Base-by-base conservation (phyloP, 2,797 vertebrate species). In the Leucoraja ocellata region DNA sequence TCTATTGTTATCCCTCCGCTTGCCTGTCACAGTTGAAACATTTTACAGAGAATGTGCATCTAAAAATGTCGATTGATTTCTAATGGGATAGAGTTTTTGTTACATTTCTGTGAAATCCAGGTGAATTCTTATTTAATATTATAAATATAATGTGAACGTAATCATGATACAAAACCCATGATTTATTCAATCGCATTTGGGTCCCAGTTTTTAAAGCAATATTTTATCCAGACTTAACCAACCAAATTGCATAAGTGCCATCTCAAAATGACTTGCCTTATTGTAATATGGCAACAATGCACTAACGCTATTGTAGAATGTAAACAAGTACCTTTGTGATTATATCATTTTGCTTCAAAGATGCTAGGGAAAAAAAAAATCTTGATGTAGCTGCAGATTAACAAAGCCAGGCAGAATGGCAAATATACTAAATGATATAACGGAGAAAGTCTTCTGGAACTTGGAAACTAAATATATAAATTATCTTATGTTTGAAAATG, bases 221-320 rank as follows among this genome's bases (percentile, higher is more conserved):
- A n/a, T 21, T 88, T 36, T n/a, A 88, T 63, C 68, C 68, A 36
- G 3, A 68, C 61, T 65, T 88, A 46, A 68, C 61, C 61, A 68
- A 68, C 84, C 61, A 88, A 36, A 88, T 88, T 88, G 84, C n/a
- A 68, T 65, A 63, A 68, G 6, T 84, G 81, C 54, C 81, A 58
- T 84, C 54, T 58, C 46, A 84, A 84, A 61, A 61, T 14, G 54
- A 25, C 81, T 54, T 84, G 46, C 46, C 81, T 61, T 25, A 61
- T 84, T 84, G 81, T 61, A 61, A 58, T 84, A 84, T 84, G 81
- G 61, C 54, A 54, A 61, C 28, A 25, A 61, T 21, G 23, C 61
- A 54, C 28, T 84, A 54, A 11, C 36, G 46, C 46, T 84, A 84
- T 54, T 84, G 81, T 25, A 61, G 25, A 58, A 84, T 61, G 54